These are phyloP conservation scores for Temnothorax rugatulus DNA, from an alignment of 2,888 invertebrate genomes.

Conservation along the genomic window DNA sequence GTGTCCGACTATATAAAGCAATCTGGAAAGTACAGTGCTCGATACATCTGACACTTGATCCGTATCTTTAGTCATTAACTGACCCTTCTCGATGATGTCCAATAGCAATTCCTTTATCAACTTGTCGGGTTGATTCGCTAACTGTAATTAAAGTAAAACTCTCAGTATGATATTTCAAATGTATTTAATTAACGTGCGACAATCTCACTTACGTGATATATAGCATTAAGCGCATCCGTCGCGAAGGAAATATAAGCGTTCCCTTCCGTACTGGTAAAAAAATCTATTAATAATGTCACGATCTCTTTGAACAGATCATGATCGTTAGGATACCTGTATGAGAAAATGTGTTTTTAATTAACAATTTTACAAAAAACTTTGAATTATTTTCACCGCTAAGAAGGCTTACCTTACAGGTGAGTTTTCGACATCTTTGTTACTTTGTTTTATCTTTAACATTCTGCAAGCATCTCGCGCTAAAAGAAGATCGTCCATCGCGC, in stretches of 20 bases:
- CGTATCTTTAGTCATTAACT: slow-evolving; percentile 66
- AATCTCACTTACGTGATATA: slow-evolving; percentile 87
- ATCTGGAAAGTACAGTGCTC: slow-evolving; percentile 82
- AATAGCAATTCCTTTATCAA: slow-evolving; percentile 77
- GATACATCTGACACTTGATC: slow-evolving; percentile 61
- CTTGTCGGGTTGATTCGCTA: slow-evolving; percentile 88
- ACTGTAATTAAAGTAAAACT: slow-evolving; percentile 79
- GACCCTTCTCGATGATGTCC: slow-evolving; percentile 66
- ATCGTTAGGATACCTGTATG: slow-evolving; percentile 86
- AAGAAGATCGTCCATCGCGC: too few species aligned
- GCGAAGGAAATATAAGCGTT: slow-evolving; percentile 88
- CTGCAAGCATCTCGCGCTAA: too few species aligned
- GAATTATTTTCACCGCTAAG: too few species aligned
- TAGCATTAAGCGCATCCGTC: slow-evolving; percentile 88
- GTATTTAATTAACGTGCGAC: slow-evolving; percentile 1
- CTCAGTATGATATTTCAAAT: neutral
- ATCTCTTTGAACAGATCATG: slow-evolving; percentile 88
- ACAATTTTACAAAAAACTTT: too few species aligned
- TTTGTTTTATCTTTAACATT: too few species aligned
- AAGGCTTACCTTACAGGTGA: too few species aligned
- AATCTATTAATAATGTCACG: slow-evolving; percentile 86
- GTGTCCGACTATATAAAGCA: slow-evolving; percentile 90
- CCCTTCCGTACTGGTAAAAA: slow-evolving; percentile 85
- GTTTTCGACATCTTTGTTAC: too few species aligned
- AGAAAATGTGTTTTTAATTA: slow-evolving; percentile 41